phyloP scores from a whole-genome alignment of 2,797 vertebrate species.

The Perodicticus potto region DNA sequence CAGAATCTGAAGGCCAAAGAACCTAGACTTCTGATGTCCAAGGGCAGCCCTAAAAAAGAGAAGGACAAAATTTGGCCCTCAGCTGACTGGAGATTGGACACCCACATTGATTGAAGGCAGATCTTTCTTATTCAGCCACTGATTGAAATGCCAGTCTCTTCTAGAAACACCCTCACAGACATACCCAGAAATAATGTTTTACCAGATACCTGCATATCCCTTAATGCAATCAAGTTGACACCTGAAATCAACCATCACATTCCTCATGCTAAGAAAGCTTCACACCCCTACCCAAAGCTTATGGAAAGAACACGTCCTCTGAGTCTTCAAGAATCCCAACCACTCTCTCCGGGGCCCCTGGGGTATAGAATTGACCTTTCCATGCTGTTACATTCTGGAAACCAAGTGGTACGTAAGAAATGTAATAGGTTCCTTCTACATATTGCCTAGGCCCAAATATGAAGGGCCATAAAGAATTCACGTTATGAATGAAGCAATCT shows the following conservation, averaged over 20 bases:
- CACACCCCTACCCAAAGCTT: neutral
- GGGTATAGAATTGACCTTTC: neutral
- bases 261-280: neutral
- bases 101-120: neutral
- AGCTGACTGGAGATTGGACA: neutral
- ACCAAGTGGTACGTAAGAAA: neutral
- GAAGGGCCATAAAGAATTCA: neutral
- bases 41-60: neutral
- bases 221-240: neutral
- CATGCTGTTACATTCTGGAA: neutral
- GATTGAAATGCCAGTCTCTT: neutral
- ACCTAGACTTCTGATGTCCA: neutral
- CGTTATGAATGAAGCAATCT: neutral
- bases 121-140: neutral
- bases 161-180: neutral
- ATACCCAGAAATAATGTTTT: neutral
- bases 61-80: neutral
- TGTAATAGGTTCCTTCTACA: neutral
- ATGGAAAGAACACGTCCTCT: neutral
- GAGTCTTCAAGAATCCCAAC: neutral
- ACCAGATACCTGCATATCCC: too few relatives aligned
- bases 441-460: neutral
- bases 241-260: neutral
- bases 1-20: neutral
- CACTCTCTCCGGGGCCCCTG: neutral